Conservation (phyloP, 2,888 invertebrate genomes). For the Tetranychus piercei region DNA sequence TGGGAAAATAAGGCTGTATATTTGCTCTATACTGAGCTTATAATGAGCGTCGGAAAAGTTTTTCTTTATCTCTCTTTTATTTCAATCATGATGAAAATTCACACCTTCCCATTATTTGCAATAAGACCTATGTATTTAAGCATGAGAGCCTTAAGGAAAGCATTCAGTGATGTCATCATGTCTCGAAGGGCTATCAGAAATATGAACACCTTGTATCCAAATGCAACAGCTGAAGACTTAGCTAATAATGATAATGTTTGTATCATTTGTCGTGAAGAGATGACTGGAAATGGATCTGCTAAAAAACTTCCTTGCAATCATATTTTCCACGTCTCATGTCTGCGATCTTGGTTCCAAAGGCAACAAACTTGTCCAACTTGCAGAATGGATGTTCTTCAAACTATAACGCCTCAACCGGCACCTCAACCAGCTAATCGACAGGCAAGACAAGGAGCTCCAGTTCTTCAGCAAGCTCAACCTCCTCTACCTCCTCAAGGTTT, state of each 20-base stretch:
- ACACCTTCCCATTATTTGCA: constrained; percentile 91
- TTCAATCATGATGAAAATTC: constrained; percentile 85
- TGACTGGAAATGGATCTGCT: constrained; percentile 42
- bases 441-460: constrained; percentile 19
- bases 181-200: constrained; percentile 88
- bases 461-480: constrained; percentile 23
- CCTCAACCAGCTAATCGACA: neutral
- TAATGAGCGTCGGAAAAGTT: constrained; percentile 58
- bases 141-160: constrained; percentile 92
- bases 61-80: constrained; percentile 75
- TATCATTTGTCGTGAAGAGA: constrained; percentile 87
- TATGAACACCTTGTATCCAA: constrained; percentile 93
- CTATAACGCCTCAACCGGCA: constrained; percentile 14
- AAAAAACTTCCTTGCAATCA: constrained; percentile 98
- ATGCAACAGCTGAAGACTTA: constrained; percentile 79
- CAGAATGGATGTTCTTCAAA: constrained; percentile 55
- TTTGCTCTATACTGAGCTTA: constrained; percentile 80
- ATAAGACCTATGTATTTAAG: constrained; percentile 98
- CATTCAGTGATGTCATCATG: constrained; percentile 86
- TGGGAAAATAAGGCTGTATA: constrained; percentile 99
- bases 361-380: constrained; percentile 99
- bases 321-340: constrained; percentile 92
- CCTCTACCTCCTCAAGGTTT: constrained; percentile 15
- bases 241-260: constrained; percentile 88
- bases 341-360: constrained; percentile 97